Evolutionary conservation across 2,797 vertebrate species (phyloP).

Genomic region (Danio jaintianensis): DNA sequence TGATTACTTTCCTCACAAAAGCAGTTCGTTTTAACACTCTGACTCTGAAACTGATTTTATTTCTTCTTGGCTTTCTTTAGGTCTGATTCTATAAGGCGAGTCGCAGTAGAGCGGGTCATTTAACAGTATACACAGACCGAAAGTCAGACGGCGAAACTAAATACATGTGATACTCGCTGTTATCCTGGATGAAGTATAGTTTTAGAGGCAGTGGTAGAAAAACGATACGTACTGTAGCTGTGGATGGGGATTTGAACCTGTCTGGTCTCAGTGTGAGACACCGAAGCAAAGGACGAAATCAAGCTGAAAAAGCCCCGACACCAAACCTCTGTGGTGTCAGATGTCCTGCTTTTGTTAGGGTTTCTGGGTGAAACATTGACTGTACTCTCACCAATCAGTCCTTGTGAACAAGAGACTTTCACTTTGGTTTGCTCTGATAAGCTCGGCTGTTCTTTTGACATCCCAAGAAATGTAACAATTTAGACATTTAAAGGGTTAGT

Average conservation of each 20-base stretch:
- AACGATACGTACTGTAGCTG: conserved; percentile 19
- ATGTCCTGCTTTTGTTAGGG: conserved; percentile 54
- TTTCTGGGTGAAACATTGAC: conserved; percentile 30
- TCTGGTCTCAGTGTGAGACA: conserved; percentile 35
- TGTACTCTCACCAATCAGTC: background rate
- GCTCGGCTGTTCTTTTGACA: background rate
- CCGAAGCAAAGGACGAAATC: conserved; percentile 17
- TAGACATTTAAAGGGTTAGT: background rate
- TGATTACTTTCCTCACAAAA: too few relatives aligned
- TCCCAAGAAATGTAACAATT: background rate
- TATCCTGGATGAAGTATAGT: conserved; percentile 8
- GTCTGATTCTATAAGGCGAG: conserved; percentile 44
- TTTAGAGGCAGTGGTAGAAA: conserved; percentile 28
- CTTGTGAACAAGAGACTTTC: conserved; percentile 11
- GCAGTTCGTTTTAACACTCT: background rate
- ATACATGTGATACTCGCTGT: conserved; percentile 8
- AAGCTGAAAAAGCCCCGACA: conserved; percentile 20
- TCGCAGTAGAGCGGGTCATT: conserved; percentile 44
- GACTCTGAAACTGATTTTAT: conserved; percentile 6
- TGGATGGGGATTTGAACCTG: conserved; percentile 39
- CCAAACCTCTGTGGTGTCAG: conserved; percentile 48
- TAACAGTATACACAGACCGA: conserved; percentile 43
- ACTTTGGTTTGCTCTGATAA: background rate
- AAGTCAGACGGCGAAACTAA: conserved; percentile 25
- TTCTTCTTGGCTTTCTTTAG: conserved; percentile 44